phyloP scores from a whole-genome alignment of 2,113 vertebrate species.

The Phodopus roborovskii region DNA sequence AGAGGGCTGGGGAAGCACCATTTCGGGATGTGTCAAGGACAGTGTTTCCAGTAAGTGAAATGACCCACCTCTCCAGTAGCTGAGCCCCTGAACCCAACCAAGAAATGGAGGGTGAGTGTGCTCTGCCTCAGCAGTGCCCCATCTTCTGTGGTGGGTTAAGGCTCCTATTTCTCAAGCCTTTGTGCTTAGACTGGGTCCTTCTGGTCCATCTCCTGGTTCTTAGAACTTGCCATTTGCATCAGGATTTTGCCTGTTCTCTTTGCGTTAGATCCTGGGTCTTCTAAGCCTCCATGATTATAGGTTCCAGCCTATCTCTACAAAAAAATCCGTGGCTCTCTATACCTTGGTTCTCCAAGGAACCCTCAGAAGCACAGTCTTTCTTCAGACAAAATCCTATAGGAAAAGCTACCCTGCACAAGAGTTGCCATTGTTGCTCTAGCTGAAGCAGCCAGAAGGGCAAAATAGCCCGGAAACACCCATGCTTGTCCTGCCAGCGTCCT shows the following conservation, averaged over 20 bases:
- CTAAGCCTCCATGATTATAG: background rate
- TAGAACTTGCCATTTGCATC: background rate
- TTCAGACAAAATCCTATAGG: background rate
- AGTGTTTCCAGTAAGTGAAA: background rate
- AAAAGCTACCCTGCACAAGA: rapidly evolving
- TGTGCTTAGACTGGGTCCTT: background rate
- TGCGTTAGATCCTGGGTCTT: background rate
- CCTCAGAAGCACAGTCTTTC: background rate
- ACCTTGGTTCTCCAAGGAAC: background rate
- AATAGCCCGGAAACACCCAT: background rate
- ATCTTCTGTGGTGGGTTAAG: background rate
- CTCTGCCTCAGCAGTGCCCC: background rate
- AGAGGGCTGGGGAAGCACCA: background rate
- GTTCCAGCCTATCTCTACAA: background rate
- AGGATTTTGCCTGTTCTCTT: background rate
- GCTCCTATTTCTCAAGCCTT: background rate
- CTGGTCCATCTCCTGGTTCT: background rate
- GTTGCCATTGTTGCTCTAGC: background rate
- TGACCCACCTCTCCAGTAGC: background rate
- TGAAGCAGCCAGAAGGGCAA: background rate
- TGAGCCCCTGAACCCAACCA: background rate
- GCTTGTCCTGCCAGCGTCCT: background rate
- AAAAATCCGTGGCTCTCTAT: too few relatives aligned
- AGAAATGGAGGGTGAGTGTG: background rate
- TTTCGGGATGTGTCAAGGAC: background rate